Conservation (phyloP, 2,888 invertebrate genomes). For the Buathra laborator region DNA sequence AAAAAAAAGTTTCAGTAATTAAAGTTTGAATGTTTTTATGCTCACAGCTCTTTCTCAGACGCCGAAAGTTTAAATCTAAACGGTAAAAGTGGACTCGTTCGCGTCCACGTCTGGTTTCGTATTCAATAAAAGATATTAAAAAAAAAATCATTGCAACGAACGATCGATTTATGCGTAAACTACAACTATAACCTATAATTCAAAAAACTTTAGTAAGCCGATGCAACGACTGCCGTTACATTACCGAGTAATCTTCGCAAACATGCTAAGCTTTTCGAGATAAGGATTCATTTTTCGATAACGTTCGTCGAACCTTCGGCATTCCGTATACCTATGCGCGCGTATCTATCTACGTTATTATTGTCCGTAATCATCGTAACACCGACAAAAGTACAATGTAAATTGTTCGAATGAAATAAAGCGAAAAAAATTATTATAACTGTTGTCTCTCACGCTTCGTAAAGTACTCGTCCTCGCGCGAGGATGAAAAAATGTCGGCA, state of each 20-base stretch:
- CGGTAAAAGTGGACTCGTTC: too few relatives aligned
- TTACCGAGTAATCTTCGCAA: constrained; percentile 7
- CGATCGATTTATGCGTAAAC: background rate
- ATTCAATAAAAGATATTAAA: too few relatives aligned
- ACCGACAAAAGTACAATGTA: background rate
- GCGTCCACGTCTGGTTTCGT: too few relatives aligned
- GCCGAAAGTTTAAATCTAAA: too few relatives aligned
- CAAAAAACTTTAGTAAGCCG: background rate
- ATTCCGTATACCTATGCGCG: background rate
- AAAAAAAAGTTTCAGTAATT: too few relatives aligned
- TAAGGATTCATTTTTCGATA: constrained; percentile 16
- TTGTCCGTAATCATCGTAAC: background rate
- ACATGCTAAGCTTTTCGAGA: constrained; percentile 15
- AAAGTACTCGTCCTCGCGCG: background rate
- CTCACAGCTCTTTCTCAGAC: too few relatives aligned
- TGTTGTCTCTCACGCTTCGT: constrained; percentile 13
- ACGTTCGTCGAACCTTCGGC: background rate
- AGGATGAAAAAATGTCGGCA: background rate
- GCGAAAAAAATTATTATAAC: background rate
- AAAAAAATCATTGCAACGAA: background rate
- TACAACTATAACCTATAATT: background rate
- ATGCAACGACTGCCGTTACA: background rate
- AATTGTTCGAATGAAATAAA: background rate
- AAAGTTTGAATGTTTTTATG: too few relatives aligned
- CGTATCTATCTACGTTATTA: background rate